Evolutionary conservation across 2,113 vertebrate species (phyloP), one percentile per base, ranked within the genome.

Genomic region (Pseudopipra pipra): DNA sequence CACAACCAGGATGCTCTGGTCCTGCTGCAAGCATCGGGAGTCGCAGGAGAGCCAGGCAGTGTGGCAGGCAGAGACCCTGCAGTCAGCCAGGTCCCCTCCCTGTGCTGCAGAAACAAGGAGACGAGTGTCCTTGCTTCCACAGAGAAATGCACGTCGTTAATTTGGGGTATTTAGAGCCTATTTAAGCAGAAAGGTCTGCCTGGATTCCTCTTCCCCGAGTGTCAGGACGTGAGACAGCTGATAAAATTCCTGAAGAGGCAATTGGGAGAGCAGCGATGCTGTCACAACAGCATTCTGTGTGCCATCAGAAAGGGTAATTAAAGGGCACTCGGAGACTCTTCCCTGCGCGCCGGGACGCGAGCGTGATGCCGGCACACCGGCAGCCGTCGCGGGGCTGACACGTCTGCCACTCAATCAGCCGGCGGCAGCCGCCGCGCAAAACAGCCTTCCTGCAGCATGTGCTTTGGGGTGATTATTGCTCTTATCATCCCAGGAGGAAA

Each of bases 281-380:
- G 95, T 95, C 96, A 94, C 87, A 95, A 95, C 85, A 95, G 95
- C 61, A 20, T 81, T 83, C 51, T 15, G 28, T 43, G 76, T 91
- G 89, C 91, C 95, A 85, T 94, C 67, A 79, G 78, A 90, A 94
- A 94, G 91, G 85, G 88, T 95, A 97, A 97, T 97, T 96, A 97
- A 96, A 96, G 93, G 97, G 94, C 96, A 96, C 87, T 77, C 4
- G 3, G 87, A 93, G 91, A 46, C 87, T 91, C 89, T 85, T 56
- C 63, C n/a, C 74, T 12, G 89, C 65, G 61, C 16, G 89, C 76
- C 5, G 52, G 75, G 76, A 56, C 21, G 12, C 3, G 16, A 62
- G 84, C 16, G 4, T 2, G 44, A 51, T 19, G 92, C 73, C 24
- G 72, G 59, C 51, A 6, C 72, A 12, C 14, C 25, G 8, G 85